Conservation (phyloP, 2,888 invertebrate genomes). For the Amaurobius ferox region DNA sequence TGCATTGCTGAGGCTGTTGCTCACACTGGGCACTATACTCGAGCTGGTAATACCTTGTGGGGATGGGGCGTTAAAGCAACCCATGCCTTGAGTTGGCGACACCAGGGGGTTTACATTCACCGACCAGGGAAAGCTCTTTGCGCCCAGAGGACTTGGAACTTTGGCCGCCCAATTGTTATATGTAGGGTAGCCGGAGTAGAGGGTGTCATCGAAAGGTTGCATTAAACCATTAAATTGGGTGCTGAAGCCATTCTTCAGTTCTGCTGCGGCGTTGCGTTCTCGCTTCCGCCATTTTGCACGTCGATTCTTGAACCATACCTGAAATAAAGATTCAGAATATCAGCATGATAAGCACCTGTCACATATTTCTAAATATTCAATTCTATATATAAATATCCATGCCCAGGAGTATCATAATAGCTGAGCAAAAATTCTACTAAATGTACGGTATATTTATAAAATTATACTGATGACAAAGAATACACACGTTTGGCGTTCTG, state of each 20-base stretch:
- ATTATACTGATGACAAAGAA: too few species aligned
- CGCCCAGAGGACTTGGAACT: constrained; percentile 89
- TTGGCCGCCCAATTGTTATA: constrained; percentile 91
- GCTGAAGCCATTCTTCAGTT: constrained; percentile 83
- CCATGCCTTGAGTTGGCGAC: constrained; percentile 84
- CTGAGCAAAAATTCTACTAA: too few species aligned
- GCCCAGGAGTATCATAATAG: too few species aligned
- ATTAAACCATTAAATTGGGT: constrained; percentile 87
- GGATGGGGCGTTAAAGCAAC: constrained; percentile 78
- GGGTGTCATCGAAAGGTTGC: constrained; percentile 81
- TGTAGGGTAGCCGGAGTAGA: constrained; percentile 90
- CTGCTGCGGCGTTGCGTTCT: constrained; percentile 89
- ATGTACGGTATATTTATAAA: too few species aligned
- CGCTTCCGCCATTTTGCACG: constrained; percentile 98
- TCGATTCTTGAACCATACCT: constrained; percentile 99
- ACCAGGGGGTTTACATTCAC: constrained; percentile 84
- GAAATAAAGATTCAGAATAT: constrained; percentile 74
- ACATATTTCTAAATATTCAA: too few species aligned
- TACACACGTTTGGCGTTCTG: too few species aligned
- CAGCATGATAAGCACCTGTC: too few species aligned
- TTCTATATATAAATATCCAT: too few species aligned
- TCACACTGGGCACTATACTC: constrained; percentile 77
- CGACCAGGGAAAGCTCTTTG: constrained; percentile 85
- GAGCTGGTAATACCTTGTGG: constrained; percentile 79
- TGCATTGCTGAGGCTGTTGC: constrained; percentile 80